Percentiles rank a stretch among this genome's conserved stretches.
Conservation (phyloP, 2,888 invertebrate genomes). For the Pachymerium ferrugineum region DNA sequence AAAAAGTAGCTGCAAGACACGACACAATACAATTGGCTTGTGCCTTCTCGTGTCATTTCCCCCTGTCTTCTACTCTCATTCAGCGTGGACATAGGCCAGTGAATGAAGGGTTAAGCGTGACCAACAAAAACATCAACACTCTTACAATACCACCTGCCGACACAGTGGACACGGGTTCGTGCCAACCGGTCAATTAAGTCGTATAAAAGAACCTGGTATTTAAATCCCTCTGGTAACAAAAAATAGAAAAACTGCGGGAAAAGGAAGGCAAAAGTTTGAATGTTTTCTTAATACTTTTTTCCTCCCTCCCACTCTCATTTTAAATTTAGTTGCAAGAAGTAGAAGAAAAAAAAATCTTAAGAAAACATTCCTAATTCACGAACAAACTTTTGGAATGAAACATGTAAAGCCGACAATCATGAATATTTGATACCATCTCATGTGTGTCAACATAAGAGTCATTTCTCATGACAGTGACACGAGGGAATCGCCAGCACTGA, state of each 20-base stretch:
- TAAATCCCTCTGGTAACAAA: no score
- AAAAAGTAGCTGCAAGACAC: not conserved
- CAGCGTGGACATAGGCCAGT: not conserved
- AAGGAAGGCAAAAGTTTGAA: not conserved
- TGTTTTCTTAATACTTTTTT: no score
- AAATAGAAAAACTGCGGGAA: not conserved
- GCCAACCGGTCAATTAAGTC: not conserved
- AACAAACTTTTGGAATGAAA: not conserved
- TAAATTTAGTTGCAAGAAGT: not conserved
- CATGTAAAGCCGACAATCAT: not conserved
- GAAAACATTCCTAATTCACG: not conserved
- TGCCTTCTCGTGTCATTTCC: not conserved
- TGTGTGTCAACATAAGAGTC: slow-evolving; percentile 2
- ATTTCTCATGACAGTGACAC: not conserved
- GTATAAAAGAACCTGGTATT: no score
- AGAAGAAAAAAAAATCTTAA: not conserved
- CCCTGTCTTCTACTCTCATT: not conserved
- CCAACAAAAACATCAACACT: not conserved
- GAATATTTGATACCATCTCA: not conserved
- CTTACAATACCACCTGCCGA: not conserved
- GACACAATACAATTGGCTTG: not conserved
- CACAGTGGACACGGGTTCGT: not conserved
- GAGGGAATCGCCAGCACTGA: not conserved
- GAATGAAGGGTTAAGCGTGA: not conserved
- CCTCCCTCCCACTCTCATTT: not conserved